Percentiles rank a stretch among this genome's conserved stretches.
Evolutionary conservation across 2,797 vertebrate species (phyloP).

Genomic region (Girardinus metallicus): DNA sequence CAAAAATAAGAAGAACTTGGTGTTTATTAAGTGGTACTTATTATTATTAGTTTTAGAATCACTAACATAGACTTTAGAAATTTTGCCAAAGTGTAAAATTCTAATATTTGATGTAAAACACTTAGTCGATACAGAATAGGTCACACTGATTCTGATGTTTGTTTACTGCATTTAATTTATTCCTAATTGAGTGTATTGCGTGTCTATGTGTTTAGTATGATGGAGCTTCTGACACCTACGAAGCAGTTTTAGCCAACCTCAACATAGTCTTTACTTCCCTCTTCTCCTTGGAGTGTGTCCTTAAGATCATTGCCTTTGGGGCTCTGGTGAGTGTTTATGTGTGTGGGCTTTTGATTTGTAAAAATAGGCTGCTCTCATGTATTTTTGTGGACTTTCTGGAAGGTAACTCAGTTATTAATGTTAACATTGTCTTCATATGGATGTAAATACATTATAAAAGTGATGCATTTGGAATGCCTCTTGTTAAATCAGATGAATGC

Average conservation of each 20-base stretch:
- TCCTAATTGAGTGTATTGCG: conserved; percentile 28
- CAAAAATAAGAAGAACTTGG: background rate
- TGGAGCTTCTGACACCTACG: conserved; percentile 84
- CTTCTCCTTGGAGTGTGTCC: conserved; percentile 95
- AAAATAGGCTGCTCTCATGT: conserved; percentile 2
- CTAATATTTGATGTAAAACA: background rate
- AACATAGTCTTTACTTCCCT: conserved; percentile 98
- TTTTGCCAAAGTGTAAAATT: background rate
- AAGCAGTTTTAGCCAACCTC: conserved; percentile 89
- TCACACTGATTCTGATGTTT: conserved; percentile 1
- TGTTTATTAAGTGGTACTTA: background rate
- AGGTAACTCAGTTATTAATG: background rate
- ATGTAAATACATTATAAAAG: background rate
- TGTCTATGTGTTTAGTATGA: conserved; percentile 79
- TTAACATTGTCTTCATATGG: background rate
- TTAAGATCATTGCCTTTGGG: conserved; percentile 97
- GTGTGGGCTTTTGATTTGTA: conserved; percentile 24
- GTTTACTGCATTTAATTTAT: conserved; percentile 18
- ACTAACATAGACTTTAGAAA: background rate
- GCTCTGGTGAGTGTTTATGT: conserved; percentile 84
- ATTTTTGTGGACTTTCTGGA: conserved; percentile 15
- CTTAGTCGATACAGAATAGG: background rate
- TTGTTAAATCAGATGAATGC: background rate
- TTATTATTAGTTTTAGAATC: background rate
- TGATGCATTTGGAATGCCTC: background rate